Evolutionary conservation across 1,140 invertebrate genomes (phyloP).

Genomic region (Atta cephalotes): DNA sequence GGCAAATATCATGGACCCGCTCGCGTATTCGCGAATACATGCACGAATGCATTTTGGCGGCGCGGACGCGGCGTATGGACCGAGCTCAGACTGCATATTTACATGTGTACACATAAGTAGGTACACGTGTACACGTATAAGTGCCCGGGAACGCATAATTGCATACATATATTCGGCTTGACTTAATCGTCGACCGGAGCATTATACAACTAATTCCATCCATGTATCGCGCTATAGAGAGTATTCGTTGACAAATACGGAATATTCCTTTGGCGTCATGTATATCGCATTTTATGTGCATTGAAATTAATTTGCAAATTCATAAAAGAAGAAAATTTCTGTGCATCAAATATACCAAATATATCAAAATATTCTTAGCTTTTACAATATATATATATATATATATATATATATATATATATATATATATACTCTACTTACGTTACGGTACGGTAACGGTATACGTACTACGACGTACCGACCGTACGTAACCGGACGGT

Average conservation of each 20-base stretch:
- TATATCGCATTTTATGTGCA: no score
- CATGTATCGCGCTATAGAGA: constrained; percentile 1
- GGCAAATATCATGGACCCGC: constrained; percentile 79
- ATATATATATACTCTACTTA: no score
- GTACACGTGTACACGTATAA: constrained; percentile 67
- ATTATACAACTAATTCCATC: constrained; percentile 43
- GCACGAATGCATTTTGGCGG: constrained; percentile 77
- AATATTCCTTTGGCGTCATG: not conserved
- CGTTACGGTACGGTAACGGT: no score
- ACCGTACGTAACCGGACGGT: no score
- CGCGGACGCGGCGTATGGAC: constrained; percentile 73
- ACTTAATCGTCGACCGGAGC: constrained; percentile 52
- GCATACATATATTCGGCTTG: constrained; percentile 66
- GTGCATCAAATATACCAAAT: no score
- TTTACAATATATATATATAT: not conserved
- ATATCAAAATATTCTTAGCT: no score
- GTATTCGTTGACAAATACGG: constrained; percentile 3
- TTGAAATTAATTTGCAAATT: constrained; percentile 16
- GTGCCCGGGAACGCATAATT: constrained; percentile 66
- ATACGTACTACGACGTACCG: no score
- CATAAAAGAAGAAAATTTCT: not conserved
- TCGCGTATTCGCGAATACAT: constrained; percentile 74
- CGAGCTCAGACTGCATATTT: constrained; percentile 70
- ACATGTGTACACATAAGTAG: constrained; percentile 74
- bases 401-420: no score